Percentiles rank a stretch among this genome's conserved stretches.
Evolutionary conservation across 2,797 vertebrate species (phyloP).

Genomic region (Poecilia wingei): DNA sequence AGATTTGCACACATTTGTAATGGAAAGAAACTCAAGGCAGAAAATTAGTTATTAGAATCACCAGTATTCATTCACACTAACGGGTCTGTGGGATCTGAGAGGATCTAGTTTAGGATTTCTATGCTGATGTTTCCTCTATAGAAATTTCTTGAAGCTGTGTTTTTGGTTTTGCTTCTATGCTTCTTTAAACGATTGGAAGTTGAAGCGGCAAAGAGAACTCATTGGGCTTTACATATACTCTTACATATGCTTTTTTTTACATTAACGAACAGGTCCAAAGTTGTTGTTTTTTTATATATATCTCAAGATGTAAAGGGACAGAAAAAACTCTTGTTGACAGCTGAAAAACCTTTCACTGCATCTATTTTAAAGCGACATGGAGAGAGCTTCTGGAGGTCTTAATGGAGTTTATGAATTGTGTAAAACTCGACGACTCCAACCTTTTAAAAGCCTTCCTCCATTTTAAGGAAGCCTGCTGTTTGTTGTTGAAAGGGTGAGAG

Average conservation of each 20-base stretch:
- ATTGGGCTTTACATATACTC: neutral
- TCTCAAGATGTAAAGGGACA: slow-evolving; percentile 26
- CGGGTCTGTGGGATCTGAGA: neutral
- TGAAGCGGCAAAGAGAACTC: neutral
- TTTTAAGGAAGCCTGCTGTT: slow-evolving; percentile 3
- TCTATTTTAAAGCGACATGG: slow-evolving; percentile 10
- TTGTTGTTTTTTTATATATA: slow-evolving; percentile 1
- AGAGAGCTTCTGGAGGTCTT: neutral
- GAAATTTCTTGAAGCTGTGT: neutral
- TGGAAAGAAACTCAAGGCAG: neutral
- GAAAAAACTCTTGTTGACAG: slow-evolving; percentile 3
- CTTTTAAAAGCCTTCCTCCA: neutral
- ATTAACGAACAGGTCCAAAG: neutral
- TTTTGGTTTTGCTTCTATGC: neutral
- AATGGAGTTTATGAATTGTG: slow-evolving; percentile 21
- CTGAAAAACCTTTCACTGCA: slow-evolving; percentile 14
- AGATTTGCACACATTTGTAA: too few species aligned
- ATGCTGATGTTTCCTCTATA: neutral
- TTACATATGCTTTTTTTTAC: neutral
- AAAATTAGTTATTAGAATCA: neutral
- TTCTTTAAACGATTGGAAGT: neutral
- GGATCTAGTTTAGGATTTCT: neutral
- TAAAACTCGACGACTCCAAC: slow-evolving; percentile 12
- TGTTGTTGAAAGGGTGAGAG: slow-evolving; percentile 18
- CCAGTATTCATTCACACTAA: neutral